Base-by-base conservation (phyloP, 2,888 invertebrate species). In the Psylliodes chrysocephalus region DNA sequence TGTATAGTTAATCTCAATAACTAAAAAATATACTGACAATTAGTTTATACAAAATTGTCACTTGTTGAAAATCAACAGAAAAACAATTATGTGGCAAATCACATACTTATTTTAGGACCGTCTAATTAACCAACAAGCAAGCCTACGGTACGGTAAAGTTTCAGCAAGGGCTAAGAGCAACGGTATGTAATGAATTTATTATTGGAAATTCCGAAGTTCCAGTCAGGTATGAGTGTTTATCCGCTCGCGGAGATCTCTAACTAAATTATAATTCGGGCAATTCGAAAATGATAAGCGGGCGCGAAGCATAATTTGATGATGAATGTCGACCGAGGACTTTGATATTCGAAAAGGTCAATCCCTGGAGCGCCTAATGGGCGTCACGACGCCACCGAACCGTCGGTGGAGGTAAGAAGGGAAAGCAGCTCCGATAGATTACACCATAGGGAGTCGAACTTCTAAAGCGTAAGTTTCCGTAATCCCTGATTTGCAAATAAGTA, bases 361-460 rank as follows among this genome's bases (percentile, higher is more conserved):
- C 78, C 78, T 73, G 65, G 75, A 75, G 77, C 70, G 73, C 69
- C 77, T 79, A 80, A 81, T 80, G 80, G 81, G 78, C 78, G 76
- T 75, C 74, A 75, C 73, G 79, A 75, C 77, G 76, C 77, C 78
- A 75, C 71, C 76, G n/a, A n/a, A n/a, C n/a, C n/a, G n/a, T n/a
- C n/a, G n/a, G n/a, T n/a, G n/a, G n/a, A n/a, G n/a, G n/a, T n/a
- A n/a, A n/a, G n/a, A n/a, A 75, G 77, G 75, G 74, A 75, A 76
- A 75, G 73, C 70, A 75, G 70, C 69, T 68, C 67, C 75, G 79
- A 80, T 81, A 78, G 81, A 81, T 81, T 82, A 81, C 81, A 80
- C 80, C 80, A 73, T 73, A 78, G 80, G 80, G 81, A 80, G 74
- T 79, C 78, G 68, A 80, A 81, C 75, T 79, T 77, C 73, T 73